phyloP scores from a whole-genome alignment of 2,797 vertebrate genomes.

The Molossus molossus region DNA sequence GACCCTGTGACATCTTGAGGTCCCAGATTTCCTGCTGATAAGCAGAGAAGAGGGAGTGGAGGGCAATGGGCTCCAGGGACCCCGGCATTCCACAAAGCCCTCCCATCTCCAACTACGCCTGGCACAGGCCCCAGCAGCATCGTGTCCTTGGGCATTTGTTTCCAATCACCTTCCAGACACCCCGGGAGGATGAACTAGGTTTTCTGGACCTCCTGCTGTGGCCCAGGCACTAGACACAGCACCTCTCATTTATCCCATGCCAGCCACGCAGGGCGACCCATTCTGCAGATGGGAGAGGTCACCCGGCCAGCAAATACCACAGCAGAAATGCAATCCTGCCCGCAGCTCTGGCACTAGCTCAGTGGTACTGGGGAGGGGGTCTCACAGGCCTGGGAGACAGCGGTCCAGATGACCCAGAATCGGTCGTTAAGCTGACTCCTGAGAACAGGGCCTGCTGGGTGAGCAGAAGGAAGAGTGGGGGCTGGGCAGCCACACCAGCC shows the following conservation, averaged over 20 bases:
- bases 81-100: not conserved
- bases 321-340: not conserved
- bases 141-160: not conserved
- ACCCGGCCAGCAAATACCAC: not conserved
- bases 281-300: not conserved
- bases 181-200: not conserved
- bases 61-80: no score
- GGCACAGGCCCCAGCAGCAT: not conserved
- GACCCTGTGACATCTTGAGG: not conserved
- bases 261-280: not conserved
- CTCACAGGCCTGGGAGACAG: not conserved
- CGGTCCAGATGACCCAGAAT: not conserved
- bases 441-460: not conserved
- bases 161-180: not conserved
- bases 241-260: not conserved
- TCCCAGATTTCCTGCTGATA: not conserved
- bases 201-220: not conserved
- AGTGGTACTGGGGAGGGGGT: not conserved
- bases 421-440: not conserved
- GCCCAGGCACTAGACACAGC: not conserved
- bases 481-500: not conserved
- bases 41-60: not conserved
- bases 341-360: not conserved
- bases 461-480: accelerated
- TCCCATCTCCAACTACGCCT: not conserved